Evolutionary conservation across 2,888 invertebrate species (phyloP).

Genomic region (Dicranocentrus wangi): DNA sequence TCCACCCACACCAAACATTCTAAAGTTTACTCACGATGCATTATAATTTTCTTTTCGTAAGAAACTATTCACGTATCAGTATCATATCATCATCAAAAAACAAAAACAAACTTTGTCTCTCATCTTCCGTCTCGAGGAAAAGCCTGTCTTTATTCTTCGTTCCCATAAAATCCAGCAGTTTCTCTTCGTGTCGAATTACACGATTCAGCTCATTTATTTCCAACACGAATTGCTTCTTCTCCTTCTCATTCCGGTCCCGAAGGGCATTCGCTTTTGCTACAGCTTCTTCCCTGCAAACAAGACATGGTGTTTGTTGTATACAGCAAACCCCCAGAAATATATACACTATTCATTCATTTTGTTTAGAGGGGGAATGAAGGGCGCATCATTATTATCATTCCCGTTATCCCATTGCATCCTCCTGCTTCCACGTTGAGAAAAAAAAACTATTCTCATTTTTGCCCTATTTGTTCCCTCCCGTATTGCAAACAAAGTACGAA

Average conservation of each 20-base stretch:
- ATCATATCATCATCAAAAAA: slow-evolving; percentile 4
- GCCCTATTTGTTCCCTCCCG: background rate
- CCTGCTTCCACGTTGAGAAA: background rate
- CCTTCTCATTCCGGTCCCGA: slow-evolving; percentile 69
- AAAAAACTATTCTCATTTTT: background rate
- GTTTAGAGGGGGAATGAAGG: too few relatives aligned
- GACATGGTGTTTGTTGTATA: background rate
- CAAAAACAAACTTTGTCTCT: slow-evolving; percentile 65
- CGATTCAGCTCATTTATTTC: slow-evolving; percentile 71
- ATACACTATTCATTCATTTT: too few relatives aligned
- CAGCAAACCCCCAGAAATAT: too few relatives aligned
- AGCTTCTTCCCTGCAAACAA: slow-evolving; percentile 68
- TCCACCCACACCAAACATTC: too few relatives aligned
- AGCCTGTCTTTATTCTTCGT: slow-evolving; percentile 70
- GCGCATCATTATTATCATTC: background rate
- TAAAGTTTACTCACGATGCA: too few relatives aligned
- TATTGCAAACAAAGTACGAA: background rate
- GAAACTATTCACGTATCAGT: too few relatives aligned
- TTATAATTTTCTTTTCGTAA: too few relatives aligned
- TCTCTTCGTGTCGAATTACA: slow-evolving; percentile 71
- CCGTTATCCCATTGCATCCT: background rate
- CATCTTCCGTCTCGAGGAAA: slow-evolving; percentile 72
- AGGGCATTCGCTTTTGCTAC: slow-evolving; percentile 71
- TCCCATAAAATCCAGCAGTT: slow-evolving; percentile 71
- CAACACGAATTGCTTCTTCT: slow-evolving; percentile 70